Base-by-base conservation (phyloP, 2,888 invertebrate genomes). In the Drosophila birchii region DNA sequence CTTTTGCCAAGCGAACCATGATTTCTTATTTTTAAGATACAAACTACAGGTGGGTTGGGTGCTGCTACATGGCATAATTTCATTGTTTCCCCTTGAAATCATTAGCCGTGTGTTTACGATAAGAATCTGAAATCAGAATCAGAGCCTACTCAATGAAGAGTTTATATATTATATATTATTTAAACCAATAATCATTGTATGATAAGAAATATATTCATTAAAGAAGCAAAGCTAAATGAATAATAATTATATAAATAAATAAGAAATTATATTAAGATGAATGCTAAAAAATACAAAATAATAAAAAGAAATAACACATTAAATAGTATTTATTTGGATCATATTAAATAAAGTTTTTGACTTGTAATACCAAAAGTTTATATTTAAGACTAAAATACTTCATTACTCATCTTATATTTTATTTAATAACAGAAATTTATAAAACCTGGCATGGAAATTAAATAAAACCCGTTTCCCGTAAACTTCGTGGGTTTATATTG, bases 401-500 rank as follows among this genome's bases (percentile, higher is more conserved):
- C 0, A 4, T 0, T 49, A 20, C 9, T 5, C 8, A 8, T 51
- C 12, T 4, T 32, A 12, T 49, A 23, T 32, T 3, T 6, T 12
- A 18, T 14, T 14, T 34, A 34, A 18, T 34, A 9, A 20, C 5
- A 18, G 23, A 8, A 18, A 34, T 32, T 18, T 20, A 8, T 12
- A 49, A 32, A 32, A 3, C 4, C 5, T 11, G 11, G n/a, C 11
- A 29, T 9, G 29, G 18, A 47, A 47, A 32, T 47, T 32, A 32
- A n/a, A 11, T 29, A 29, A 51, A 51, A 34, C 9, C 20, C 6
- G 14, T 23, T 53, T 53, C 16, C 16, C 51, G 6, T 3, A 32
- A 18, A 18, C 36, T 36, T 62, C 41, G 26, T 49, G 14, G 8
- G 14, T 20, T 16, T 20, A 80, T 67, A 43, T 3, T 61, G 72